Evolutionary conservation across 2,888 invertebrate species (phyloP).

Genomic region (Boloria selene): DNA sequence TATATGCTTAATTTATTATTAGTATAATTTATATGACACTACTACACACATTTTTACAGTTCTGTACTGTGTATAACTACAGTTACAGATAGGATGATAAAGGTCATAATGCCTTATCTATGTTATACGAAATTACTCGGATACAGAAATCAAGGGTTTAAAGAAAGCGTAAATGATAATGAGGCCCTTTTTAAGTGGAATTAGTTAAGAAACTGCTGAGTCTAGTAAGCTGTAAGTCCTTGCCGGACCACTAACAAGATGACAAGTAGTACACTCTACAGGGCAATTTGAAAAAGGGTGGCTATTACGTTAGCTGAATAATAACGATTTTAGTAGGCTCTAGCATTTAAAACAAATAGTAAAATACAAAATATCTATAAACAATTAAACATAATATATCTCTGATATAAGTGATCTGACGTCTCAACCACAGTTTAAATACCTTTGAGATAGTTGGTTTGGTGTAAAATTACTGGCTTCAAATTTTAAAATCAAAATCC

Average conservation of each 20-base stretch:
- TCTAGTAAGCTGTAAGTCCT: constrained; percentile 27
- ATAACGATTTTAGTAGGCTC: constrained; percentile 7
- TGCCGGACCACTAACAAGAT: constrained; percentile 30
- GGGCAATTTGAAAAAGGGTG: constrained; percentile 20
- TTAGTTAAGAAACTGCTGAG: constrained; percentile 36
- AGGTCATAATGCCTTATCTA: neutral
- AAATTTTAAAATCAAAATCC: neutral
- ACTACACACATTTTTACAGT: too few species aligned
- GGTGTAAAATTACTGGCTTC: too few species aligned
- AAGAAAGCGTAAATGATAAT: constrained; percentile 11
- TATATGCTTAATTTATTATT: too few species aligned
- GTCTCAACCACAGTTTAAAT: too few species aligned
- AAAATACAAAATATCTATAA: neutral
- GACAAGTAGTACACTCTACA: constrained; percentile 19
- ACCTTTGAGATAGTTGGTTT: too few species aligned
- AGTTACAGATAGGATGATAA: too few species aligned
- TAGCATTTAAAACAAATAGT: neutral
- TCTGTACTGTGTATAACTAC: too few species aligned
- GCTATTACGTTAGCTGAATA: constrained; percentile 21
- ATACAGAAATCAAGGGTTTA: constrained; percentile 14
- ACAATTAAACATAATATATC: neutral
- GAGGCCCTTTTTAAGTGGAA: constrained; percentile 32
- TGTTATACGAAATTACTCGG: neutral
- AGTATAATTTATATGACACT: too few species aligned
- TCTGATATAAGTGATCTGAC: too few species aligned